Conservation (phyloP, 1,140 invertebrate genomes). For the Zaprionus tsacasi region DNA sequence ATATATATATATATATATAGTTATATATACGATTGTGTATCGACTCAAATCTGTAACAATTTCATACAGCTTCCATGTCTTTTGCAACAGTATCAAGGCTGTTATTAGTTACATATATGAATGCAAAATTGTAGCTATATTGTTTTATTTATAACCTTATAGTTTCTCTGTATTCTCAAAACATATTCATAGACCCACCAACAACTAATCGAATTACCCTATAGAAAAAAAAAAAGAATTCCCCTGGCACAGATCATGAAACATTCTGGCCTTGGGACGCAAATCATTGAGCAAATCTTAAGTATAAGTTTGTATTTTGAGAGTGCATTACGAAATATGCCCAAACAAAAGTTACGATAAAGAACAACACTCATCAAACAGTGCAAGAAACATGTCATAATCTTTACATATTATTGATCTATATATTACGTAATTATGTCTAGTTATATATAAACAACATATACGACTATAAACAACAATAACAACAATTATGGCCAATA, state of each 20-base stretch:
- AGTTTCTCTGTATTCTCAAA: not conserved
- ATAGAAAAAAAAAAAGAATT: not conserved
- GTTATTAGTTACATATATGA: constrained; percentile 78
- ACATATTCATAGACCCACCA: constrained; percentile 42
- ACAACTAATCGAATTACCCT: constrained; percentile 30
- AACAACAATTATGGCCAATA: constrained; percentile 68
- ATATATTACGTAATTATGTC: constrained; percentile 54
- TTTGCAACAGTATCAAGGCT: constrained; percentile 80
- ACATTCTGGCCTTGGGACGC: constrained; percentile 30
- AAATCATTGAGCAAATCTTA: constrained; percentile 13
- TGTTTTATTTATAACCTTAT: too few relatives aligned
- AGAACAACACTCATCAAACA: constrained; percentile 26
- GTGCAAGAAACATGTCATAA: constrained; percentile 63
- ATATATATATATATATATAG: constrained; percentile 37
- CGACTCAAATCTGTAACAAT: constrained; percentile 63
- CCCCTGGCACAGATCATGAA: not conserved
- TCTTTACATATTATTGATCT: constrained; percentile 61
- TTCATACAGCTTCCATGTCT: constrained; percentile 81
- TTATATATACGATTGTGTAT: constrained; percentile 39
- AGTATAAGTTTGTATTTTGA: constrained; percentile 41
- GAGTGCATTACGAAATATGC: constrained; percentile 20
- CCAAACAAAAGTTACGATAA: too few relatives aligned
- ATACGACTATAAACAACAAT: constrained; percentile 33
- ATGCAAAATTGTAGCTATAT: constrained; percentile 56
- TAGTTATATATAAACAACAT: constrained; percentile 19